Evolutionary conservation across 2,888 invertebrate genomes (phyloP), one percentile per base, ranked within the genome.

Genomic region (Acrocera orbiculus): DNA sequence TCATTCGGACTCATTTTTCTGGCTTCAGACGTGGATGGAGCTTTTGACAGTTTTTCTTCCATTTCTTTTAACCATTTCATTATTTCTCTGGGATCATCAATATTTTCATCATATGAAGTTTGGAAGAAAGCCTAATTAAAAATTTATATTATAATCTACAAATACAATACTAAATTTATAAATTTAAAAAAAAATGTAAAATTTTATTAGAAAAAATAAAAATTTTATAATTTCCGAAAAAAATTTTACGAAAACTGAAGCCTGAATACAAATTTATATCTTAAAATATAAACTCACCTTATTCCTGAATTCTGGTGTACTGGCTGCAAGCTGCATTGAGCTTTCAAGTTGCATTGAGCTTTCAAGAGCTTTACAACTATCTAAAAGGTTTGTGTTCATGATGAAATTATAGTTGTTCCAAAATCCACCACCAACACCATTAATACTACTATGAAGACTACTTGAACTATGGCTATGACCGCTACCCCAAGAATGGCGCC

Each of bases 351-450:
- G 44, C 50, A 52, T 17, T 56, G 47, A 2, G 61, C 58, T 57
- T 76, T n/a, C n/a, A n/a, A n/a, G n/a, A n/a, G n/a, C 76, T 58
- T 73, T 73, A 66, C 90, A 90, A 46, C 79, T 76, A 54, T 89
- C 86, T 41, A 92, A 79, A 46, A 92, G 76, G 61, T 87, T 81
- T 51, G 83, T 86, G 61, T 87, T 87, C 90, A 92, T 90, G 53
- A 92, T 82, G 60, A 85, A 92, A 57, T 89, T 80, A 63, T 90
- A 90, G 62, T 86, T 83, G 44, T 83, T 82, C 87, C 89, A 89
- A 47, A 90, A 80, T 17, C 41, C 39, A 2, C 36, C 28, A 16
- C 29, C 32, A 28, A 53, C 54, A 17, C 56, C 45, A 17, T 59
- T 57, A 40, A 56, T 54, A 45, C 50, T 58, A 43, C 59, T 60